These are phyloP conservation scores for Cyprinodon variegatus DNA, from an alignment of 2,113 vertebrate genomes.

Conservation along the genomic window DNA sequence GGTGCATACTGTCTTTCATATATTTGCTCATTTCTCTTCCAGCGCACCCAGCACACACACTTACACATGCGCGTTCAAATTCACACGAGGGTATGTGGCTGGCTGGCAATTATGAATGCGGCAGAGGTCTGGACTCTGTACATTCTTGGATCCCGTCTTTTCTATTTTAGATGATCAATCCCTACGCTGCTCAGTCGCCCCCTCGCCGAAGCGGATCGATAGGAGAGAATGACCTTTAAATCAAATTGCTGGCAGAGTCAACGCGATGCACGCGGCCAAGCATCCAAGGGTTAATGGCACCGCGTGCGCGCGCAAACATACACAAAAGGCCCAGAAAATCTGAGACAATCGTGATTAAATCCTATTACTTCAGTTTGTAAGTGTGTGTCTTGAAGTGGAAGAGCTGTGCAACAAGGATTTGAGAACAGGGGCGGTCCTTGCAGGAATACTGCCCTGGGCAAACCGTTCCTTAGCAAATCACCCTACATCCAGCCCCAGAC, in stretches of 20 bases:
- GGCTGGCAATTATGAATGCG: conserved; percentile 69
- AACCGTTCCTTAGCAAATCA: background rate
- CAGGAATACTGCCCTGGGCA: background rate
- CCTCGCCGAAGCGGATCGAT: conserved; percentile 81
- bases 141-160: conserved; percentile 75
- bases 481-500: background rate
- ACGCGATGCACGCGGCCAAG: conserved; percentile 67
- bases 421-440: background rate
- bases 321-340: conserved; percentile 30
- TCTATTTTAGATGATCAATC: conserved; percentile 82
- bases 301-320: conserved; percentile 18
- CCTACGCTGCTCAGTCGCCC: conserved; percentile 72
- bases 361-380: conserved; percentile 21
- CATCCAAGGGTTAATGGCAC: conserved; percentile 76
- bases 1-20: conserved; percentile 3
- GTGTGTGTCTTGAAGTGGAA: background rate
- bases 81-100: conserved; percentile 44
- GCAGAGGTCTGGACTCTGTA: conserved; percentile 65
- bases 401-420: background rate
- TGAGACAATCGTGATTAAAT: conserved; percentile 57
- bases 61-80: conserved; percentile 19
- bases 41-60: background rate
- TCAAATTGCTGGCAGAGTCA: conserved; percentile 82
- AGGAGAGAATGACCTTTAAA: conserved; percentile 84
- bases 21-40: conserved; percentile 13